Conservation (phyloP, 2,888 invertebrate species). For the Leptinotarsa rubiginosa region DNA sequence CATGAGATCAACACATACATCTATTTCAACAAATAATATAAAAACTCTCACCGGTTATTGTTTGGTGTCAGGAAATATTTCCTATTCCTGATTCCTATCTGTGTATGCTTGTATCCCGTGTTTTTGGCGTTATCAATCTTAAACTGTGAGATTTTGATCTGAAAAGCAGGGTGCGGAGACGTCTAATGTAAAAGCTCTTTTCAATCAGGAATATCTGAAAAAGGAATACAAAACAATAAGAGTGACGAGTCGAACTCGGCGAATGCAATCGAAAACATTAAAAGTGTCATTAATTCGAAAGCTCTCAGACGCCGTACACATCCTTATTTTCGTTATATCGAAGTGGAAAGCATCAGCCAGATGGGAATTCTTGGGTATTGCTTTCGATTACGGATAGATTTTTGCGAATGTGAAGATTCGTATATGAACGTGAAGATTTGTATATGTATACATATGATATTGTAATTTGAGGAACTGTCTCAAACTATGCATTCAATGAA, state of each 20-base stretch:
- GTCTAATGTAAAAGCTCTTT: not conserved
- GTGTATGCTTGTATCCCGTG: too few species aligned
- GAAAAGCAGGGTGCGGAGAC: not conserved
- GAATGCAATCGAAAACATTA: not conserved
- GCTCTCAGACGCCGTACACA: not conserved
- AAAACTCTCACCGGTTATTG: too few species aligned
- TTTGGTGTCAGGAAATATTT: too few species aligned
- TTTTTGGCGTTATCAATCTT: too few species aligned
- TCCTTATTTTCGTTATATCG: slow-evolving; percentile 1
- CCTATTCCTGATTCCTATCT: too few species aligned
- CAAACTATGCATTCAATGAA: too few species aligned
- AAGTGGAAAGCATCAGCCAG: not conserved
- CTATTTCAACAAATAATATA: too few species aligned
- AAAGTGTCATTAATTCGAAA: slow-evolving; percentile 7
- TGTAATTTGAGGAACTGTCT: too few species aligned
- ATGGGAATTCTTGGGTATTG: not conserved
- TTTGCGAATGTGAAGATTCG: not conserved
- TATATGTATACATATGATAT: too few species aligned
- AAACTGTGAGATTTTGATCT: too few species aligned
- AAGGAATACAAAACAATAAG: not conserved
- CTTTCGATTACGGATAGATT: not conserved
- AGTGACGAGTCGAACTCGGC: not conserved
- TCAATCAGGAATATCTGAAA: not conserved
- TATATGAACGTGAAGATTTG: too few species aligned
- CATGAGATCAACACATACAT: too few species aligned